Conservation (phyloP, 2,113 vertebrate species). For the Amblyopsis rosae region DNA sequence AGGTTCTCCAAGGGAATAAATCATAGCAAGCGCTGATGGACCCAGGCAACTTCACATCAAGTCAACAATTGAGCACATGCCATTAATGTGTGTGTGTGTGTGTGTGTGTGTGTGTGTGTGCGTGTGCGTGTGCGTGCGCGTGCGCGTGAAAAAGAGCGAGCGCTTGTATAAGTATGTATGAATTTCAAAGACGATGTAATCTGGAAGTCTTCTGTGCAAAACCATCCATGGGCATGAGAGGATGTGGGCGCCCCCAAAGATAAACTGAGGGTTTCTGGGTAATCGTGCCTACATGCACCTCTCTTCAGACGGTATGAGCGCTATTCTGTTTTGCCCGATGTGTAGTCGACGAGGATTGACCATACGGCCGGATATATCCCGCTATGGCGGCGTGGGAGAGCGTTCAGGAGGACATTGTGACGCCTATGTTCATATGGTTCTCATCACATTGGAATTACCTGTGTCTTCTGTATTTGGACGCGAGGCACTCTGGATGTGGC, state of each 20-base stretch:
- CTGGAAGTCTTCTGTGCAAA: conserved; percentile 7
- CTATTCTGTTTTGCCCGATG: conserved; percentile 9
- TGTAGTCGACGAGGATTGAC: conserved; percentile 18
- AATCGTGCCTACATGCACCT: conserved; percentile 1
- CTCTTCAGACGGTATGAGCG: conserved; percentile 10
- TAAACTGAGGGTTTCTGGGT: conserved; percentile 26
- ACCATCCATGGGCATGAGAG: conserved; percentile 8
- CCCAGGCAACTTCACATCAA: conserved; percentile 36
- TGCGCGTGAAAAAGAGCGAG: conserved; percentile 25
- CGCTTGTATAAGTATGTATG: conserved; percentile 44
- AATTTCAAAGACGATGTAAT: conserved; percentile 46
- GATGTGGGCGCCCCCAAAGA: conserved; percentile 21
- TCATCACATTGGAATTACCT: not conserved
- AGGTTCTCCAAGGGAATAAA: conserved; percentile 97
- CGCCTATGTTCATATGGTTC: not conserved
- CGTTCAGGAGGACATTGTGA: conserved; percentile 24
- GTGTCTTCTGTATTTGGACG: conserved; percentile 8
- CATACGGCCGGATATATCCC: conserved; percentile 14
- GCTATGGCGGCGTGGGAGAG: not conserved
- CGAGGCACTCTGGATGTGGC: conserved; percentile 15
- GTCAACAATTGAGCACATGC: conserved; percentile 51
- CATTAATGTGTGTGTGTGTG: conserved; percentile 11
- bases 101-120: conserved; percentile 28
- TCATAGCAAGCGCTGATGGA: conserved; percentile 77
- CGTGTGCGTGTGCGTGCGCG: not conserved